A percentile compares a stretch with the other conserved stretches of the same genome.
Conservation (phyloP, 2,113 vertebrate species). For the Australoheros scitulus region DNA sequence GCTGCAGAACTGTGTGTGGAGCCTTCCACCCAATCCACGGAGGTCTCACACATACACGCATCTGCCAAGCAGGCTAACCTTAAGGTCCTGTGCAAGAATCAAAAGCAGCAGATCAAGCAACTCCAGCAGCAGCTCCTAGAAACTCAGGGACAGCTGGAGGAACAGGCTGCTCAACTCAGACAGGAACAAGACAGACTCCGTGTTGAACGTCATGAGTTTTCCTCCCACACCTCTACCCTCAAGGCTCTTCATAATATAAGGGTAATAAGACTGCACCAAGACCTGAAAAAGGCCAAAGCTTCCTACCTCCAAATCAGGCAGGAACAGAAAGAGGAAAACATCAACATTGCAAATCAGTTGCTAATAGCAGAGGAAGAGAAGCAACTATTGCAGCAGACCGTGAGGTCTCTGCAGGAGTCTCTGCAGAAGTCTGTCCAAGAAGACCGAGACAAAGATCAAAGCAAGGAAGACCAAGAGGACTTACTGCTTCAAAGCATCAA, state of each 20-base stretch:
- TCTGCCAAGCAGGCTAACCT: not conserved
- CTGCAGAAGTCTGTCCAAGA: no score
- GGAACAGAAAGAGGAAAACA: no score
- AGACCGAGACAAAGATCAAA: no score
- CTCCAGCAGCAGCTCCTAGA: not conserved
- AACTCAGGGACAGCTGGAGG: not conserved
- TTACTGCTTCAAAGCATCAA: no score
- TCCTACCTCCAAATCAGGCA: no score
- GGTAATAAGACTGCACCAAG: no score
- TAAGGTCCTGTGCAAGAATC: not conserved
- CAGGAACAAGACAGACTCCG: not conserved
- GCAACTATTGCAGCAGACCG: no score
- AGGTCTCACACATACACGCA: not conserved
- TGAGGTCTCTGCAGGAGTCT: no score
- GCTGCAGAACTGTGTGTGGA: not conserved
- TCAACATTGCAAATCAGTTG: no score
- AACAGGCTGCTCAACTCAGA: not conserved
- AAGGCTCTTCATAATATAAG: not conserved
- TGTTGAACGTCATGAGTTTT: not conserved
- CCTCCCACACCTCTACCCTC: not conserved
- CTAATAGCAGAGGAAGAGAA: no score
- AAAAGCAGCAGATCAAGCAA: accelerated
- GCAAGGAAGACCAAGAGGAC: no score
- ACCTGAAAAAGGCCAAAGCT: not conserved
- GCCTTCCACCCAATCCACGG: not conserved